Conservation (phyloP, 2,113 vertebrate species). For the Pterocles gutturalis region DNA sequence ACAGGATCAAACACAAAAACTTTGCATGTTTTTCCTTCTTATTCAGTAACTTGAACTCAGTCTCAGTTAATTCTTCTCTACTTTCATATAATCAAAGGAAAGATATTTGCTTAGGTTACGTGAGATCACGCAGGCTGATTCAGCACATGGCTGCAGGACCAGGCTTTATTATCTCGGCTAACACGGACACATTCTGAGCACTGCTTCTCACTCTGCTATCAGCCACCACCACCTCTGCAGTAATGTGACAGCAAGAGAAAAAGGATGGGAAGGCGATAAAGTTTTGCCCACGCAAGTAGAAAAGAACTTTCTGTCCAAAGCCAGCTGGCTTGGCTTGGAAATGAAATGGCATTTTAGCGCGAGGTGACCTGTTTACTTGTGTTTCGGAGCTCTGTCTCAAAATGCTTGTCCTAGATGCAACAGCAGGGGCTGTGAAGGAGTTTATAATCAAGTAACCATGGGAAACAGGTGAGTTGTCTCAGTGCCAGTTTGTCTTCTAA, state of each 20-base stretch:
- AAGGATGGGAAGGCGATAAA: constrained; percentile 78
- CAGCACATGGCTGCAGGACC: constrained; percentile 18
- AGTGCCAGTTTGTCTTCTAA: constrained; percentile 58
- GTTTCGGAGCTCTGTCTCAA: background rate
- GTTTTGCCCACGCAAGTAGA: constrained; percentile 79
- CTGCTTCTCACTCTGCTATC: constrained; percentile 79
- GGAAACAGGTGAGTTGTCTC: constrained; percentile 83
- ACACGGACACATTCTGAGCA: constrained; percentile 79
- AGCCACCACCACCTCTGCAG: constrained; percentile 75
- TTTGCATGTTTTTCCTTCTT: background rate
- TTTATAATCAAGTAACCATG: constrained; percentile 61
- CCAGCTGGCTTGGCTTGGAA: constrained; percentile 85
- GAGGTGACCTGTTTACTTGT: constrained; percentile 26
- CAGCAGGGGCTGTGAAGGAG: constrained; percentile 74
- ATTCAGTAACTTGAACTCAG: background rate
- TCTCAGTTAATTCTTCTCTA: background rate
- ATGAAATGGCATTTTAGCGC: background rate
- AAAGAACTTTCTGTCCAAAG: constrained; percentile 77
- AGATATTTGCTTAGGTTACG: background rate
- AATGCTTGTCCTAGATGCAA: constrained; percentile 43
- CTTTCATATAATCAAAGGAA: background rate
- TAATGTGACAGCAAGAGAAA: constrained; percentile 77
- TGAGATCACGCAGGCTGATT: background rate
- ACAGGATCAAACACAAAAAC: background rate
- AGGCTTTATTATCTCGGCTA: constrained; percentile 65